Conservation (phyloP, 1,140 invertebrate species). For the Pemphigus obesinymphae region DNA sequence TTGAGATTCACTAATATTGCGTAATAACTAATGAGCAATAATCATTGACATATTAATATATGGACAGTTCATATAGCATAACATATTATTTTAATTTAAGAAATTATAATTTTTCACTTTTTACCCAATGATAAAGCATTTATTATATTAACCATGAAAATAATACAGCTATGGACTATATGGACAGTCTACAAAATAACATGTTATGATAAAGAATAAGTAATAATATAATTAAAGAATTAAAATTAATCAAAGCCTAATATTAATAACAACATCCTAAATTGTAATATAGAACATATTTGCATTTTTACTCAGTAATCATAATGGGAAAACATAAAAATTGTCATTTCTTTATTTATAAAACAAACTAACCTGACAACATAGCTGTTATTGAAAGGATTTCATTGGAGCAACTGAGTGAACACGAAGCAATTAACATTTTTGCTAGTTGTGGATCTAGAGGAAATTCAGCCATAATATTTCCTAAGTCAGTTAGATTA, state of each 20-base stretch:
- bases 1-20: too few relatives aligned
- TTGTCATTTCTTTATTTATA: neutral
- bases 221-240: too few relatives aligned
- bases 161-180: too few relatives aligned
- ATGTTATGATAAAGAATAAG: too few relatives aligned
- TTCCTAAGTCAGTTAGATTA: conserved; percentile 91
- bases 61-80: too few relatives aligned
- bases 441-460: conserved; percentile 98
- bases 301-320: neutral
- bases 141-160: too few relatives aligned
- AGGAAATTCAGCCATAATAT: conserved; percentile 99
- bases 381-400: conserved; percentile 98
- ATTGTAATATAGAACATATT: neutral
- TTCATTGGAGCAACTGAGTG: conserved; percentile 99
- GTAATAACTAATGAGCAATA: too few relatives aligned
- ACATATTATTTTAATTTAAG: too few relatives aligned
- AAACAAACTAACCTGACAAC: conserved; percentile 82
- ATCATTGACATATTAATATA: too few relatives aligned
- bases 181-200: too few relatives aligned
- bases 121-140: too few relatives aligned
- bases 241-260: neutral
- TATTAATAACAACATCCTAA: neutral
- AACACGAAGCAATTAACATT: conserved; percentile 94
- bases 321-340: neutral
- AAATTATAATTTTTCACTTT: too few relatives aligned